Evolutionary conservation across 1,140 invertebrate species (phyloP), one percentile per base, ranked within the genome.

Genomic region (Aphaenogaster rudis): DNA sequence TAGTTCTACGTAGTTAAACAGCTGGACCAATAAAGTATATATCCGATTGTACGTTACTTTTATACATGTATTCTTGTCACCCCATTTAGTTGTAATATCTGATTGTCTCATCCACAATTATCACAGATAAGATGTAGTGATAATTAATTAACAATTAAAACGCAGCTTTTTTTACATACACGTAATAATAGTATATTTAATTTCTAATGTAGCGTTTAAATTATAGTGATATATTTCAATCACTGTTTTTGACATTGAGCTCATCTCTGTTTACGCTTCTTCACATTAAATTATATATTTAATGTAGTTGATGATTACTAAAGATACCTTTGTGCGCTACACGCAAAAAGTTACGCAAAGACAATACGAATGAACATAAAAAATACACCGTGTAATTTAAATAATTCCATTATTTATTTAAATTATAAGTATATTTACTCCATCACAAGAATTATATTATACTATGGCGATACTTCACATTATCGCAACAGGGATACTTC

Each of bases 1-100:
- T 91, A 91, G 87, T 87, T 91, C 89, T 91, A 88, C 90, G 90
- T 91, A 91, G 90, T 91, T 91, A 74, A 91, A 91, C 89, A 91
- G 87, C 89, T 91, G 90, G 90, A 91, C 90, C 90, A 91, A 91
- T 91, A 91, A 91, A 91, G 72, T 76, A 84, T 91, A 90, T 91
- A 91, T 91, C 89, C 89, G 57, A 90, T 90, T 90, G 88, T 90
- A 90, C 57, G 80, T 57, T 79, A 63, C 2, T 52, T 45, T n/a
- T 64, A 39, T 36, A 50, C 28, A 42, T 48, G 33, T 50, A 28
- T 86, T 36, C 52, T 54, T 36, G 15, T 76, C 36, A 42, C 28
- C 59, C 50, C 45, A n/a, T 39, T 48, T 21, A 45, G 15, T 45
- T 39, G 3, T 61, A 76, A 74, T 42, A 77, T 45, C 21, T n/a